Evolutionary conservation across 1,140 invertebrate genomes (phyloP).

Genomic region (Mycetomoellerius zeteki): DNA sequence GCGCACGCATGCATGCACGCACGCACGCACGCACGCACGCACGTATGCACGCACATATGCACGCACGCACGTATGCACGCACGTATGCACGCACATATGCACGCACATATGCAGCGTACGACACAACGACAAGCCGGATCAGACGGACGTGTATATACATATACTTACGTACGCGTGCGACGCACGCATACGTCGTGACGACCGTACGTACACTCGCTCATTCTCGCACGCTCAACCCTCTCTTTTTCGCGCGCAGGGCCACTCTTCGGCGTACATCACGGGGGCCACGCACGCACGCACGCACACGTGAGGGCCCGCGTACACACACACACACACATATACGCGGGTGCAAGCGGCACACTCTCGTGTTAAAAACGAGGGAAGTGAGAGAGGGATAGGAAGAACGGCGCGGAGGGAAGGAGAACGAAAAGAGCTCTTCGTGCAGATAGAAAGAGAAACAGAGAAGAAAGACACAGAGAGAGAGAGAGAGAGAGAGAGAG

Average conservation of each 20-base stretch:
- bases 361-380: constrained; percentile 70
- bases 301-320: constrained; percentile 65
- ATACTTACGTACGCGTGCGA: constrained; percentile 20
- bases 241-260: constrained; percentile 53
- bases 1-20: constrained; percentile 74
- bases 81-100: no score
- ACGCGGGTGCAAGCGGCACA: constrained; percentile 68
- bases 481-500: constrained; percentile 58
- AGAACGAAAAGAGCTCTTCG: constrained; percentile 69
- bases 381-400: constrained; percentile 73
- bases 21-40: constrained; percentile 65
- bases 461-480: constrained; percentile 11
- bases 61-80: constrained; percentile 39
- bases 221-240: constrained; percentile 1
- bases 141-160: constrained; percentile 23
- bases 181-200: constrained; percentile 7
- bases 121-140: constrained; percentile 24
- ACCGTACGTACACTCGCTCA: constrained; percentile 46
- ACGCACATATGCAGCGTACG: constrained; percentile 35
- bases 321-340: constrained; percentile 59
- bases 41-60: no score
- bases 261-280: constrained; percentile 60
- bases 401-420: constrained; percentile 70
- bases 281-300: constrained; percentile 66
- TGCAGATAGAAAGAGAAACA: constrained; percentile 33